These are phyloP conservation scores for Meandrina meandrites DNA, from an alignment of 92 coral and sea anemone species.

Conservation along the genomic window DNA sequence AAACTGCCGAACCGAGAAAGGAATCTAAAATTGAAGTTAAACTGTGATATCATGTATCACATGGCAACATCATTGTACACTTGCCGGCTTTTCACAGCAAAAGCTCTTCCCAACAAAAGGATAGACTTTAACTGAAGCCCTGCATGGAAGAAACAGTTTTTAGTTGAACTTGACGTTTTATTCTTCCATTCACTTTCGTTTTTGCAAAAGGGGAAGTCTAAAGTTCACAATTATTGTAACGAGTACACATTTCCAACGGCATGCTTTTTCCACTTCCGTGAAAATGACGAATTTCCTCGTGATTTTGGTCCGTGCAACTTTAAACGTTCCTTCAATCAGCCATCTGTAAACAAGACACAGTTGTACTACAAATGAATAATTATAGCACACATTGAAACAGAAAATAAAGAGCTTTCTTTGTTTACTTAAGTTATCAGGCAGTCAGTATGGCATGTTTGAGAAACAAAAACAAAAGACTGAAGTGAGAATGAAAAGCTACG, in stretches of 20 bases:
- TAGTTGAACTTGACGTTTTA: not conserved
- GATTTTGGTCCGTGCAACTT: not conserved
- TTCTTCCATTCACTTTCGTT: not conserved
- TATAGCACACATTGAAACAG: not conserved
- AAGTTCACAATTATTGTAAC: not conserved
- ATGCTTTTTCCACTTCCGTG: not conserved
- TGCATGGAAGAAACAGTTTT: not conserved
- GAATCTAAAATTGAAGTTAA: not conserved
- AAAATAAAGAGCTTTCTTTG: not conserved
- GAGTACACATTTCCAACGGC: not conserved
- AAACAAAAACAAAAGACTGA: not conserved
- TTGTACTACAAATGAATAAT: not conserved
- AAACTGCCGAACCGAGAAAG: not conserved
- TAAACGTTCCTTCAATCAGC: not conserved
- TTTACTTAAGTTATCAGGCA: not conserved
- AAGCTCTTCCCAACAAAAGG: not conserved
- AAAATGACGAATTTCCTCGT: not conserved
- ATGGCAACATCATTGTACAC: not conserved
- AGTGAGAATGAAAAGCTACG: not conserved
- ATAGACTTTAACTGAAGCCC: not conserved
- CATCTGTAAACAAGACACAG: not conserved
- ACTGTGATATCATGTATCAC: not conserved
- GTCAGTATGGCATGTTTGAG: not conserved
- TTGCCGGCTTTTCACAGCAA: not conserved
- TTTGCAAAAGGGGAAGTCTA: not conserved